A percentile compares a stretch with the other conserved stretches of the same genome.
These are phyloP conservation scores for Achroia grisella DNA, from an alignment of 1,140 invertebrate genomes.

Conservation along the genomic window DNA sequence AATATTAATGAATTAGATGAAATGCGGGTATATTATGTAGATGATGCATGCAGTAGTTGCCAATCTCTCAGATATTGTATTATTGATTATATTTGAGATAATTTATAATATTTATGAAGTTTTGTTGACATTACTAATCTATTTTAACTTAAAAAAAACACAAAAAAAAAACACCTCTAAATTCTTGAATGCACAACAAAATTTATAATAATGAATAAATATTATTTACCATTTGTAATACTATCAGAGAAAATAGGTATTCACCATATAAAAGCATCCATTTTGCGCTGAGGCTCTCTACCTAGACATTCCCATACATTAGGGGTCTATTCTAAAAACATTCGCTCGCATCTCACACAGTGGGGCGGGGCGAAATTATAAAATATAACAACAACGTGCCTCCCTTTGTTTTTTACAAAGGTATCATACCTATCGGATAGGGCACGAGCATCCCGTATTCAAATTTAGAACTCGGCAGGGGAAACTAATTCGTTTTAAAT, in stretches of 20 bases:
- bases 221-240: constrained; percentile 16
- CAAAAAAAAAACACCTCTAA: too few relatives aligned
- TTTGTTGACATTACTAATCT: too few relatives aligned
- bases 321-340: constrained; percentile 43
- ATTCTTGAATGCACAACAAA: too few relatives aligned
- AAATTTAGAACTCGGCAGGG: constrained; percentile 58
- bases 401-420: constrained; percentile 65
- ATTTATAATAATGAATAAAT: constrained; percentile 5
- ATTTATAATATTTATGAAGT: too few relatives aligned
- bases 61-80: too few relatives aligned
- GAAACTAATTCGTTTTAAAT: constrained; percentile 71
- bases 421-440: constrained; percentile 35
- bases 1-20: not conserved
- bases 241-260: constrained; percentile 24
- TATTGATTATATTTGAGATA: too few relatives aligned
- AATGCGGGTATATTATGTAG: not conserved
- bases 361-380: constrained; percentile 52
- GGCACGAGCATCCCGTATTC: constrained; percentile 59
- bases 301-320: constrained; percentile 43
- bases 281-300: constrained; percentile 37
- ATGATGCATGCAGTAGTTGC: not conserved
- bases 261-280: constrained; percentile 33
- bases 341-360: constrained; percentile 22
- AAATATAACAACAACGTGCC: constrained; percentile 48
- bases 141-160: too few relatives aligned